phyloP scores from a whole-genome alignment of 2,797 vertebrate species.

The Chlorospingus semifuscus region DNA sequence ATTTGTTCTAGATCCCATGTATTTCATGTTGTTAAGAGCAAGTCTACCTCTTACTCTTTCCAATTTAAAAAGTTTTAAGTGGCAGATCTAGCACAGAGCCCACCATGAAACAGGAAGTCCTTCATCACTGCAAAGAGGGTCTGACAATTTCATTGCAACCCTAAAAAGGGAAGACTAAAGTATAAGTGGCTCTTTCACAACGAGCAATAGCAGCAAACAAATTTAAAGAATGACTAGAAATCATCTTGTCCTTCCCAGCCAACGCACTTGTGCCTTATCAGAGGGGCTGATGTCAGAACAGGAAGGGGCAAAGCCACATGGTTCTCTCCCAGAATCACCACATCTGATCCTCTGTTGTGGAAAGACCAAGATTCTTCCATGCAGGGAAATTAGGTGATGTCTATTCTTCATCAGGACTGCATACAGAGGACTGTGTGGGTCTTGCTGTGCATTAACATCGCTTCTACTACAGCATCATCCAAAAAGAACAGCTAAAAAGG shows the following conservation, averaged over 20 bases:
- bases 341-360: neutral
- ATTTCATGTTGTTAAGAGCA: fast-evolving
- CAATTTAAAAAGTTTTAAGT: neutral
- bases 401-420: neutral
- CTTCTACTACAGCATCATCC: neutral
- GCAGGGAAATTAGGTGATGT: neutral
- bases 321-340: neutral
- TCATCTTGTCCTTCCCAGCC: neutral
- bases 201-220: neutral
- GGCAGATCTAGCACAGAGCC: neutral
- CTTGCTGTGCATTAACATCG: neutral
- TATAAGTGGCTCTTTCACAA: neutral
- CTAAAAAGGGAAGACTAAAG: neutral
- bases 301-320: neutral
- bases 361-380: neutral
- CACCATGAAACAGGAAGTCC: neutral
- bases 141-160: neutral
- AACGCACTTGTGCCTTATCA: neutral
- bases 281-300: neutral
- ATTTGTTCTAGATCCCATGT: neutral
- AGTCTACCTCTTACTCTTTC: neutral
- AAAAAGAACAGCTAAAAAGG: neutral
- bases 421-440: fast-evolving
- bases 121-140: neutral
- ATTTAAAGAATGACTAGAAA: neutral